Base-by-base conservation (phyloP, 2,888 invertebrate genomes). In the Ormyrus pomaceus region DNA sequence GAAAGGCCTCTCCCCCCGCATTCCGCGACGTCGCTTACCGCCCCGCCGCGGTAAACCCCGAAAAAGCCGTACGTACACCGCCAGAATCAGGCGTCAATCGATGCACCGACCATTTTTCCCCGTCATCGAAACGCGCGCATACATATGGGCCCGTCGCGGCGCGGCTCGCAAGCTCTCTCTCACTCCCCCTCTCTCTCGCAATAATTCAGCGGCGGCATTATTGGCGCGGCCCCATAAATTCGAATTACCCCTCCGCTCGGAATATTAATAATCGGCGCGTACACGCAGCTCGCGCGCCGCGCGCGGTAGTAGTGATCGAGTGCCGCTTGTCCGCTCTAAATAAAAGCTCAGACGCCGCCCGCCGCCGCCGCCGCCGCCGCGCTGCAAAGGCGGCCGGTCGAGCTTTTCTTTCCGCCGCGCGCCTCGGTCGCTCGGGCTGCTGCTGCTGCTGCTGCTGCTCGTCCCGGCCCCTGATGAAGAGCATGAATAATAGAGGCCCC, bases 201-300 rank as follows among this genome's bases (percentile, higher is more conserved):
- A 84, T 85, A 84, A 85, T 82, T 85, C 84, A 85, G 66, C 82
- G 73, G 61, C 80, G 77, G 83, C 82, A 83, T 84, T 84, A 85
- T 85, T 84, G 85, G 85, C 82, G 84, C 84, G 83, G 84, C 83
- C 83, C 82, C 84, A 83, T 85, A 85, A 85, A 85, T 85, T 84
- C 81, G 84, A 83, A 84, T 84, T 84, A 84, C 83, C 75, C 82
- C 80, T 34, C 79, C 69, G 80, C 80, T 69, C 73, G 82, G 83
- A 83, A 84, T 84, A 84, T 84, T 84, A 84, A 84, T 84, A 84
- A 83, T 84, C 81, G 81, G 77, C 66, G 77, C 46, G 34, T 34
- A 34, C 48, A 48, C 11, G 65, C n/a, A 13, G 34, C 34, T 34
- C 34, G 3, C 34, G 19, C 19, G 19, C 19, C 19, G 19, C 34